Base-by-base conservation (phyloP, 1,140 invertebrate genomes). In the Zaprionus lachaisei region DNA sequence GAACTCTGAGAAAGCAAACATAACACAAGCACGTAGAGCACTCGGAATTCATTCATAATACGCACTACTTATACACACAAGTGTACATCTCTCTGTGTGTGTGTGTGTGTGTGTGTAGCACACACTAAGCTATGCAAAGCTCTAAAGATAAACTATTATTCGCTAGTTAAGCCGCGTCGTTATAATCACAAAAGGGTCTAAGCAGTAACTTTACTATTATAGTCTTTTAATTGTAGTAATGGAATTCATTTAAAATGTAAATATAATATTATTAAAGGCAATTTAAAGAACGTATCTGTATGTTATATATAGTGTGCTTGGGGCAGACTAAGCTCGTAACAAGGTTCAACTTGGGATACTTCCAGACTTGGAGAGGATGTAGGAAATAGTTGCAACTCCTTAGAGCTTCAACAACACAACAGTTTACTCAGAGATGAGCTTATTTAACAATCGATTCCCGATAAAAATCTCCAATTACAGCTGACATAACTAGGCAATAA, bases 21-120 rank as follows among this genome's bases (percentile, higher is more conserved):
- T 56, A 31, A 56, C 41, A 56, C 54, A 60, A 72, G 72, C 65
- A 62, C 47, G 54, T 22, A 41, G 58, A 68, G 38, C 70, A 78
- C 61, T 64, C 63, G 26, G 55, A 60, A 62, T 76, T 70, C 80
- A 81, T 81, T 81, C 73, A 81, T 81, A 79, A 56, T 26, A 55
- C 47, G 6, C 15, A 55, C 54, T 24, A 55, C 22, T 55, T 4
- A 51, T 7, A 17, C 47, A 20, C 47, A 41, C 38, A 15, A 38
- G 38, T 28, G 12, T 15, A 7, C 26, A 14, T 6, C 14, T 26
- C 0, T 26, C 4, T 26, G 24, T 54, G 14, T n/a, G 20, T 55
- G 22, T 6, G 24, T 22, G 20, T 26, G 54, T 15, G 26, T 28
- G 14, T 24, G 49, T 51, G 22, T 7, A 12, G 20, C 12, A 24